Conservation (phyloP, 2,888 invertebrate genomes). For the Icerya purchasi region DNA sequence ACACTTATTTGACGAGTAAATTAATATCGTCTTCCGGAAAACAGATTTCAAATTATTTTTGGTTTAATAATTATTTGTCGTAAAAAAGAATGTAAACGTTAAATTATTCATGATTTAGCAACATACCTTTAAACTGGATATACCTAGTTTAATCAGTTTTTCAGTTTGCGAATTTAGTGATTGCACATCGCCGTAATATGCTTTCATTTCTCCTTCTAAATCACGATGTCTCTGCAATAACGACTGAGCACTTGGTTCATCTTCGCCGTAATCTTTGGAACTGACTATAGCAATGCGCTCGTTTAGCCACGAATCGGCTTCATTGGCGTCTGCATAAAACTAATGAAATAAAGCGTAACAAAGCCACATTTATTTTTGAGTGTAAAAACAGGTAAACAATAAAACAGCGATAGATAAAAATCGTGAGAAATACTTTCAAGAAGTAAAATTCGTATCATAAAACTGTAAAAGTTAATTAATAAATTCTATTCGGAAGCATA, state of each 20-base stretch:
- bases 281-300: conserved; percentile 82
- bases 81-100: background rate
- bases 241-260: conserved; percentile 78
- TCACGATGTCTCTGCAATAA: conserved; percentile 67
- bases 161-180: conserved; percentile 60
- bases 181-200: conserved; percentile 68
- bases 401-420: no score
- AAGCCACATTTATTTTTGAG: no score
- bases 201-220: conserved; percentile 67
- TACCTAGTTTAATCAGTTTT: conserved; percentile 49
- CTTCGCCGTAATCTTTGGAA: conserved; percentile 74
- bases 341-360: conserved; percentile 23
- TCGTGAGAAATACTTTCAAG: no score
- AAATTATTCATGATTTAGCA: background rate
- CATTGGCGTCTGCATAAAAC: conserved; percentile 94
- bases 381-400: no score
- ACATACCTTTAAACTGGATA: conserved; percentile 37
- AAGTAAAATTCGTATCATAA: no score
- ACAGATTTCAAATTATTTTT: no score
- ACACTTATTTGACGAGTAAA: no score
- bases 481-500: no score
- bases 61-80: background rate
- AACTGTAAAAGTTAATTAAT: no score
- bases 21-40: no score
- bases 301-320: conserved; percentile 91